Evolutionary conservation across 2,797 vertebrate species (phyloP), one percentile per base, ranked within the genome.

Genomic region (Agapornis canus): DNA sequence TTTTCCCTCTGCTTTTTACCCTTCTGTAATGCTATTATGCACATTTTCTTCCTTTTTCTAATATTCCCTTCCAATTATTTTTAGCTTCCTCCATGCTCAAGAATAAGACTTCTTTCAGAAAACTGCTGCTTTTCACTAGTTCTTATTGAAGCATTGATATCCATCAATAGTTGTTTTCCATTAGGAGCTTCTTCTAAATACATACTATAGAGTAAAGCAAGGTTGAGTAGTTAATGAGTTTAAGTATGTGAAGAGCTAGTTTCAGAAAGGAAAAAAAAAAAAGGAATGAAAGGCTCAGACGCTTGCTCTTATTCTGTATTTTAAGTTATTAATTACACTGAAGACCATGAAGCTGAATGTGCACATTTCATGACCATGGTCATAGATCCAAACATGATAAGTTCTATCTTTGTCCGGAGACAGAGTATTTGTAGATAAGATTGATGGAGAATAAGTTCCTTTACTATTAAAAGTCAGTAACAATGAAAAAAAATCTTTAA

Each of bases 41-140:
- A 32, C 8, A 18, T 77, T 82, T 94, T 83, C 39, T 73, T 86
- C 17, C 63, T 91, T 83, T 91, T 95, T 39, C 9, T 13, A 40
- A 82, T 92, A 78, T 84, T 73, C 87, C 79, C 56, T 75, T 97
- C 61, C 45, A 60, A 82, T 91, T 96, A 81, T 73, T 90, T 94
- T 90, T 82, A 66, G 21, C 57, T 86, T 86, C 79, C 21, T 76
- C 29, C 49, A 65, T 84, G 72, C 73, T 92, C 6, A 42, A 89
- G 65, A 77, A 68, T 85, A 81, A 85, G 19, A 37, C 1, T 64
- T 21, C 29, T 72, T 47, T 51, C 15, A 69, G 31, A 42, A 47
- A 65, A 37, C 3, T 39, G 19, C 18, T 80, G 11, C 52, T 86
- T 72, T 25, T 86, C 51, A 47, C 19, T 89, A 39, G 13, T 57